These are phyloP conservation scores for Amphipyra berbera DNA, from an alignment of 2,888 invertebrate genomes.

Conservation along the genomic window DNA sequence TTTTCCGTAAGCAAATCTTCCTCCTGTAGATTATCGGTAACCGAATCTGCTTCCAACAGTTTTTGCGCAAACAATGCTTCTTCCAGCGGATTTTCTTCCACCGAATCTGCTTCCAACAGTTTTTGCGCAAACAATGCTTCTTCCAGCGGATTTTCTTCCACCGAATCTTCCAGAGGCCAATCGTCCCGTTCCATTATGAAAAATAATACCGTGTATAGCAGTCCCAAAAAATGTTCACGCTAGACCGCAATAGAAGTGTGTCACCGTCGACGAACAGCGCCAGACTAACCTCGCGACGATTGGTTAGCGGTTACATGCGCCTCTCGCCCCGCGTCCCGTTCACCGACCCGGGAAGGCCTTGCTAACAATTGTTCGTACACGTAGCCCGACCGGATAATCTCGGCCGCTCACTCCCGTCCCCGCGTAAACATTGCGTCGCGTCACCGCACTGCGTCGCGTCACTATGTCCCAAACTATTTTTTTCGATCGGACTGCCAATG, in stretches of 20 bases:
- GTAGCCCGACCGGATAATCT: too few relatives aligned
- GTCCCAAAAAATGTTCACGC: conserved; percentile 1
- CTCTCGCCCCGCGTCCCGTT: conserved; percentile 2
- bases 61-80: neutral
- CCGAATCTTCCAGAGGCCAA: neutral
- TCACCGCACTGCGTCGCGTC: too few relatives aligned
- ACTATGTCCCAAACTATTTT: too few relatives aligned
- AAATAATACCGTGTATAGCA: conserved; percentile 11
- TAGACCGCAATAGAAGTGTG: neutral
- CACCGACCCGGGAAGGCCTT: neutral
- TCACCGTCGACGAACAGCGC: conserved; percentile 2
- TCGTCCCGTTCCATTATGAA: neutral
- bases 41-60: too few relatives aligned
- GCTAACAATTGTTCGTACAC: neutral
- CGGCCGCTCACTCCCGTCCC: too few relatives aligned
- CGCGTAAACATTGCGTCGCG: too few relatives aligned
- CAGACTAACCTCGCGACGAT: conserved; percentile 7
- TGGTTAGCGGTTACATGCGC: too few relatives aligned
- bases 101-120: too few relatives aligned
- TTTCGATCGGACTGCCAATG: too few relatives aligned
- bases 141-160: neutral
- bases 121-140: neutral
- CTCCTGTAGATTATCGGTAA: too few relatives aligned
- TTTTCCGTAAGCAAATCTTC: neutral
- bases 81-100: neutral